Conservation (phyloP, 1,140 invertebrate species). For the Capitella teleta region DNA sequence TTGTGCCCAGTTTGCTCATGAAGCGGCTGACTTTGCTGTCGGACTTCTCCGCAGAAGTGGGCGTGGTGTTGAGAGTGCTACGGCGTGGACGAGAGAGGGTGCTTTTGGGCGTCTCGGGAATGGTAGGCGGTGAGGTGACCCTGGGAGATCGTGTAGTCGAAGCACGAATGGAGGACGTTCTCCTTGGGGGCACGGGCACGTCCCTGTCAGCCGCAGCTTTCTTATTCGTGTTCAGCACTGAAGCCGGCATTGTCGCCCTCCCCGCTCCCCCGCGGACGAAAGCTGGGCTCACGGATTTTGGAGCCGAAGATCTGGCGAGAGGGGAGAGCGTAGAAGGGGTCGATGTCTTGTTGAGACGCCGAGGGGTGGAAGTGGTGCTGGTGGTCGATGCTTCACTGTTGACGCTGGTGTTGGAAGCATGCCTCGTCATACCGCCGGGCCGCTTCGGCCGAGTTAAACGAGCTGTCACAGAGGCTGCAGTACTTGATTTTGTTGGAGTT, state of each 20-base stretch:
- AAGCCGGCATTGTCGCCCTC: slow-evolving; percentile 10
- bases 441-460: slow-evolving; percentile 3
- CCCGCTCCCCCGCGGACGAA: slow-evolving; percentile 6
- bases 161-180: slow-evolving; percentile 1
- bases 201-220: slow-evolving; percentile 3
- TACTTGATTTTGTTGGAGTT: background rate
- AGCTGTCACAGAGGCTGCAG: slow-evolving; percentile 1
- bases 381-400: background rate
- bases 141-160: background rate
- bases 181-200: slow-evolving; percentile 2
- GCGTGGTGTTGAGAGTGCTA: background rate
- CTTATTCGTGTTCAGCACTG: slow-evolving; percentile 8
- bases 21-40: background rate
- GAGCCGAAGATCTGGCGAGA: background rate
- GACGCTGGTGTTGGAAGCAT: slow-evolving; percentile 2
- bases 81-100: background rate
- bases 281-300: background rate
- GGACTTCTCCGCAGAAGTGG: background rate
- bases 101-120: background rate
- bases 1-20: background rate
- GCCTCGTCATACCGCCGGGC: background rate
- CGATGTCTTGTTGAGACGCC: background rate
- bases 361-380: background rate
- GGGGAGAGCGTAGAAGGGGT: background rate
- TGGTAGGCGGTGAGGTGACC: background rate